Conservation (phyloP, 2,113 vertebrate genomes). For the Callorhinus ursinus region DNA sequence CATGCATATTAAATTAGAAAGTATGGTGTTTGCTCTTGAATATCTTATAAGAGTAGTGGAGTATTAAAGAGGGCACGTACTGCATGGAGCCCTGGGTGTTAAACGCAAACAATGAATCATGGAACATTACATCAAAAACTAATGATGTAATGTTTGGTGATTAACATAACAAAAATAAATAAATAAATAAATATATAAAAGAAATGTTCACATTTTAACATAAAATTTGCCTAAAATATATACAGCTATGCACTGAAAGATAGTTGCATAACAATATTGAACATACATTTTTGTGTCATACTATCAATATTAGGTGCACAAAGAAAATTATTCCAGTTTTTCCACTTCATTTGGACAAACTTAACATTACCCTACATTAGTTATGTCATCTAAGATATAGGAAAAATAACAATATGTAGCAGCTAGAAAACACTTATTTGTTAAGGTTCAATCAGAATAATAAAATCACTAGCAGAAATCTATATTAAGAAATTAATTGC, state of each 20-base stretch:
- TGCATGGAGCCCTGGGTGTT: too few relatives aligned
- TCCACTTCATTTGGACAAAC: neutral
- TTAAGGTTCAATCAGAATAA: neutral
- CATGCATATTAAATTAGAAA: neutral
- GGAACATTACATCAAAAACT: too few relatives aligned
- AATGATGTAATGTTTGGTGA: too few relatives aligned
- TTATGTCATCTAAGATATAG: neutral
- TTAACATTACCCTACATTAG: neutral
- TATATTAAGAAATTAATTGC: neutral
- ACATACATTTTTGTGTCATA: neutral
- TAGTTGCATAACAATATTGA: neutral
- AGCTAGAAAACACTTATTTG: neutral
- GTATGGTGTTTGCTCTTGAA: neutral
- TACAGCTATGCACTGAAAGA: neutral
- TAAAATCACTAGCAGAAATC: neutral
- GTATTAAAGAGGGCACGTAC: too few relatives aligned
- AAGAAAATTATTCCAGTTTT: neutral
- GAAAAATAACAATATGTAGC: neutral
- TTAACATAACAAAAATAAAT: too few relatives aligned
- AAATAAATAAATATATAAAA: too few relatives aligned
- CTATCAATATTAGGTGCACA: neutral
- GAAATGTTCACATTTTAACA: neutral
- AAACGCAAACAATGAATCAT: too few relatives aligned
- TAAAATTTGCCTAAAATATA: neutral
- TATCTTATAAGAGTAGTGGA: neutral